phyloP scores from a whole-genome alignment of 2,888 invertebrate genomes.

The Prosopocoilus inquinatus region DNA sequence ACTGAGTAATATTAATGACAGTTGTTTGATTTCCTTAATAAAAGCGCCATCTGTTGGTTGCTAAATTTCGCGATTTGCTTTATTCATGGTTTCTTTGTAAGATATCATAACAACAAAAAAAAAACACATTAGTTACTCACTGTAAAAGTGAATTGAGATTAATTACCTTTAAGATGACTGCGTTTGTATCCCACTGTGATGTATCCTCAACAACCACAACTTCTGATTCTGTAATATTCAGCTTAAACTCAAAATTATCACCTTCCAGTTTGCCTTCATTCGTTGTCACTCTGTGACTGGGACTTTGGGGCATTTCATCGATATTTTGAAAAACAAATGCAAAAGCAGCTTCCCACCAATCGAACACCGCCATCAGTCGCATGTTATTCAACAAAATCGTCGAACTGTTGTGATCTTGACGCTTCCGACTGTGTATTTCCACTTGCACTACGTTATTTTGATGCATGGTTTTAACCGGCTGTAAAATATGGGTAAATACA shows the following conservation, averaged over 20 bases:
- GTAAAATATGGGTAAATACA: conserved; percentile 85
- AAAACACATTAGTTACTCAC: background rate
- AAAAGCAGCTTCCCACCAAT: conserved; percentile 86
- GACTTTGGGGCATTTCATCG: conserved; percentile 31
- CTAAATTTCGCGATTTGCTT: too few relatives aligned
- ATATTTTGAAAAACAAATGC: conserved; percentile 67
- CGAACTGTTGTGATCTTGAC: conserved; percentile 69
- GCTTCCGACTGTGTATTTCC: conserved; percentile 57
- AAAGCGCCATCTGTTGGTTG: too few relatives aligned
- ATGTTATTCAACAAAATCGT: conserved; percentile 91
- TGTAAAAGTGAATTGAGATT: background rate
- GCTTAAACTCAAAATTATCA: conserved; percentile 74
- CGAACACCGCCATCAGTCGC: conserved; percentile 89
- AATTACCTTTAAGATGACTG: conserved; percentile 79
- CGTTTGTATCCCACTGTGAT: conserved; percentile 84
- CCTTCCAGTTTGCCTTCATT: conserved; percentile 29
- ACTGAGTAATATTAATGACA: too few relatives aligned
- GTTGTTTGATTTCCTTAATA: too few relatives aligned
- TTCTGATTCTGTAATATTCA: conserved; percentile 95
- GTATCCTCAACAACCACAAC: conserved; percentile 91
- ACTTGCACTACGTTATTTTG: conserved; percentile 44
- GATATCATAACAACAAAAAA: background rate
- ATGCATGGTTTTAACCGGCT: conserved; percentile 55
- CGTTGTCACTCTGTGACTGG: conserved; percentile 16
- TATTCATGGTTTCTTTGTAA: background rate